phyloP scores from a whole-genome alignment of 2,797 vertebrate genomes.

The Threskiornis aethiopicus region DNA sequence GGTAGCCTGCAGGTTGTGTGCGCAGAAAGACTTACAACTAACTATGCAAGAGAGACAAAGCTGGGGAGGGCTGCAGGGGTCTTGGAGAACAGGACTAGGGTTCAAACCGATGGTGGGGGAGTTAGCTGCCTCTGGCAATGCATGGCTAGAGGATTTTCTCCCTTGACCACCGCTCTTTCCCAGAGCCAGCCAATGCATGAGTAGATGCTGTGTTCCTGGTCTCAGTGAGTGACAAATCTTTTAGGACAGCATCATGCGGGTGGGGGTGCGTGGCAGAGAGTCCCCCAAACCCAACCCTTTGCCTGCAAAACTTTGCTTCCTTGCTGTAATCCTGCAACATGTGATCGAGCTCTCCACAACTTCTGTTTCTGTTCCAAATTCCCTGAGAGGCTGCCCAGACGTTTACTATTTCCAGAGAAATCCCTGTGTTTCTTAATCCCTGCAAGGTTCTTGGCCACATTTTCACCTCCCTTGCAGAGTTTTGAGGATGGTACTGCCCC shows the following conservation, averaged over 20 bases:
- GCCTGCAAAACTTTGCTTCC: neutral
- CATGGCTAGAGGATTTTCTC: neutral
- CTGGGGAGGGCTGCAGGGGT: neutral
- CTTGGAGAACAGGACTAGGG: neutral
- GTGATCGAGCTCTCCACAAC: accelerated
- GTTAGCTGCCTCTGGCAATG: neutral
- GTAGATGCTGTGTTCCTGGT: neutral
- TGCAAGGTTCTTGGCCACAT: accelerated
- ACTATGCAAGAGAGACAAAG: neutral
- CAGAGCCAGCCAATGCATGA: accelerated
- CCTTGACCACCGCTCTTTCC: neutral
- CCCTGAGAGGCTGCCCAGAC: neutral
- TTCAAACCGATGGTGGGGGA: accelerated
- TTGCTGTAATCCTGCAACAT: neutral
- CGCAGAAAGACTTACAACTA: neutral
- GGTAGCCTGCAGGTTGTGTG: neutral
- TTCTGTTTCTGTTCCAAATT: neutral
- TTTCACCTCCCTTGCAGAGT: neutral
- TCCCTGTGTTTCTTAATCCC: neutral
- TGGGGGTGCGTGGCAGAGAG: accelerated
- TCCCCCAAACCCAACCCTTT: neutral
- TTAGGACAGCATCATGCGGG: neutral
- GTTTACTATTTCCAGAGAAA: neutral
- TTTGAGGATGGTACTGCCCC: accelerated
- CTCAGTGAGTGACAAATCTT: neutral